Base-by-base conservation (phyloP, 1,140 invertebrate species). In the Sinella curviseta region DNA sequence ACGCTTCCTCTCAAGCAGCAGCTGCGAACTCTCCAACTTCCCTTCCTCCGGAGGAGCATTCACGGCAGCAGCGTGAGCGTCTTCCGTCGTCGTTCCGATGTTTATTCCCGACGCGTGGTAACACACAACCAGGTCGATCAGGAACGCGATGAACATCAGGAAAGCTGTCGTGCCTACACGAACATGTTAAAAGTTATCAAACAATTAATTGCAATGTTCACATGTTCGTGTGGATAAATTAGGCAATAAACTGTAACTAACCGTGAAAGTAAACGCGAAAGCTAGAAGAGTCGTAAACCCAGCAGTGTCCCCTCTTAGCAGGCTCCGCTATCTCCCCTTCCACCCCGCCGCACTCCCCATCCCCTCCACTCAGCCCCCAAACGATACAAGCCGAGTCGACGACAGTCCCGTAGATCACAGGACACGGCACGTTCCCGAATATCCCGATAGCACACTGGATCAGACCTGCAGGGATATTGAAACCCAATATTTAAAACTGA, bases 391-490 rank as follows among this genome's bases (percentile, higher is more conserved):
- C 94, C 0, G 94, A 95, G 89, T 97, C 95, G 48, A 97, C 93
- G 16, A 96, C 93, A 77, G 93, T 93, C 79, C 95, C 95, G 87
- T 97, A 97, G 81, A 97, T 91, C 84, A 96, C 95, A 20, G 95
- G 94, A 88, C 95, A 97, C 82, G 95, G 95, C 82, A 97, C 94
- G 86, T 96, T 97, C 79, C 95, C 95, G 87, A 97, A 96, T 80
- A 97, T 89, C 54, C 95, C 95, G 83, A 96, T 96, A 74, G 95
- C 94, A 87, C 95, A 96, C 85, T 96, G 94, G 86, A 97, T 95
- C 78, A 97, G 91, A 20, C 95, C 74, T 74, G 65, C n/a, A 70
- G n/a, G 4, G 26, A 70, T 20, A 30, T 31, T 30, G 8, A 70
- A 70, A 70, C 31, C 8, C 8, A 60, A 60, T 60, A 60, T 3